phyloP scores from a whole-genome alignment of 2,113 vertebrate genomes.

The Protobothrops flavoviridis region DNA sequence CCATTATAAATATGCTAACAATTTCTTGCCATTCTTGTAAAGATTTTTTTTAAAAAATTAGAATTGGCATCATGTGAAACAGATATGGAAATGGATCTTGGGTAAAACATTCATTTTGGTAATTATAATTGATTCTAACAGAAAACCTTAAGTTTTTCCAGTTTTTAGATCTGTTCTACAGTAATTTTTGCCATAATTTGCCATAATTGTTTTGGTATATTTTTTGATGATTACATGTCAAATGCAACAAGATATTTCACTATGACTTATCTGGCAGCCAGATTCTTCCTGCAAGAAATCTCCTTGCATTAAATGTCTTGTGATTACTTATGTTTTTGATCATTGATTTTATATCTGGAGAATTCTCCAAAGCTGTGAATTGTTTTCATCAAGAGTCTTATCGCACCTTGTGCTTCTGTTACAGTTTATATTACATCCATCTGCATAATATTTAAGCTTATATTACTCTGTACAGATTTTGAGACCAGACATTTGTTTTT shows the following conservation, averaged over 20 bases:
- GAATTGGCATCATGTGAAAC: background rate
- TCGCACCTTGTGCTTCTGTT: background rate
- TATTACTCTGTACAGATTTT: background rate
- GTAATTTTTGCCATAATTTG: background rate
- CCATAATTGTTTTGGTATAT: background rate
- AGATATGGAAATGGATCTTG: background rate
- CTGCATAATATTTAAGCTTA: background rate
- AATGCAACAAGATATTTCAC: background rate
- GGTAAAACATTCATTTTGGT: background rate
- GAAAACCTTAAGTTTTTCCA: background rate
- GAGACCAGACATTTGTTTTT: background rate
- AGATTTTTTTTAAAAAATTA: background rate
- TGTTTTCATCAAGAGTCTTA: background rate
- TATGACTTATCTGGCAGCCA: background rate
- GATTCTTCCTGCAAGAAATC: background rate
- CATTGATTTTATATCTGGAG: background rate
- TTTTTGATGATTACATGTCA: background rate
- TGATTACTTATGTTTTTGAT: background rate
- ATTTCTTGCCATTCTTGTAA: background rate
- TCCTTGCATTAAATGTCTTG: background rate
- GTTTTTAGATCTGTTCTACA: background rate
- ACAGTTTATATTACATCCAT: background rate
- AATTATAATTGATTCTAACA: background rate
- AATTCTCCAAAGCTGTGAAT: background rate
- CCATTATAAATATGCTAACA: background rate